phyloP scores from a whole-genome alignment of 2,888 invertebrate genomes.

The Nipponacmea schrenckii region DNA sequence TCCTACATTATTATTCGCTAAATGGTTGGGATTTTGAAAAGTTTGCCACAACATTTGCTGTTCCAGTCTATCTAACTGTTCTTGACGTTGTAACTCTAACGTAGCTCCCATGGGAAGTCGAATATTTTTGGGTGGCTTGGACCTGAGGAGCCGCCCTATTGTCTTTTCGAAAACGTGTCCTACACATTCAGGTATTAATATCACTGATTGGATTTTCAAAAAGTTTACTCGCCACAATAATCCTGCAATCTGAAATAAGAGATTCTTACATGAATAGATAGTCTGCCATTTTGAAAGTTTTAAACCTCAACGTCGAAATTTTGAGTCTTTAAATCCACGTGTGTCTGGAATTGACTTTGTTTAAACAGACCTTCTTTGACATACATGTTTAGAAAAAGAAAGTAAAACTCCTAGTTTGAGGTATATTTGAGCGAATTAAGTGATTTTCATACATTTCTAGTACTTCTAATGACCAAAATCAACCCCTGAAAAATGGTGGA shows the following conservation, averaged over 20 bases:
- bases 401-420: too few species aligned
- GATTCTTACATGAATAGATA: constrained; percentile 10
- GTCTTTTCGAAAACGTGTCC: constrained; percentile 59
- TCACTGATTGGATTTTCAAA: constrained; percentile 64
- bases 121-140: constrained; percentile 65
- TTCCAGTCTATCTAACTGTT: constrained; percentile 70
- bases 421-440: too few species aligned
- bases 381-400: too few species aligned
- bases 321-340: too few species aligned
- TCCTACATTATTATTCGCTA: constrained; percentile 10
- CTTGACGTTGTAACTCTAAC: constrained; percentile 70
- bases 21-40: constrained; percentile 30
- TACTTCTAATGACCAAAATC: too few species aligned
- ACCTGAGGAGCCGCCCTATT: constrained; percentile 68
- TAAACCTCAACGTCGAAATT: too few species aligned
- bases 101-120: constrained; percentile 70
- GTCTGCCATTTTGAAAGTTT: not conserved
- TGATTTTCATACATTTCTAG: too few species aligned
- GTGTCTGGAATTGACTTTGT: too few species aligned
- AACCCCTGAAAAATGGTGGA: too few species aligned
- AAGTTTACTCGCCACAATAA: constrained; percentile 69
- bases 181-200: constrained; percentile 67
- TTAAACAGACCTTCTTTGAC: too few species aligned
- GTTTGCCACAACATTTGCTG: constrained; percentile 68
- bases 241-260: constrained; percentile 65